phyloP scores from a whole-genome alignment of 2,113 vertebrate genomes.

The Archilochus colubris region DNA sequence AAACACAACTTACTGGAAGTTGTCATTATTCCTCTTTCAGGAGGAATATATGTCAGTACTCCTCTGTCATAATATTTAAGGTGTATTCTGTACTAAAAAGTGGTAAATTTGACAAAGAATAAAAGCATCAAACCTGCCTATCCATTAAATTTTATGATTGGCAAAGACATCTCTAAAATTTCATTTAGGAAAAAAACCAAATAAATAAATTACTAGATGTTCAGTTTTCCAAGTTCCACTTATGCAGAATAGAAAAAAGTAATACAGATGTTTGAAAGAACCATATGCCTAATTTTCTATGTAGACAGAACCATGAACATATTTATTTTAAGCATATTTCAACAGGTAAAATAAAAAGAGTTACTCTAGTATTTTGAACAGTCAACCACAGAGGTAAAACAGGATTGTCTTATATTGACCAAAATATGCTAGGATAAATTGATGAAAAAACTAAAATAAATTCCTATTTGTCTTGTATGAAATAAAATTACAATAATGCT shows the following conservation, averaged over 20 bases:
- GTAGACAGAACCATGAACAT: not conserved
- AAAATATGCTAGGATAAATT: not conserved
- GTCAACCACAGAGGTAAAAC: not conserved
- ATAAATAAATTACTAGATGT: not conserved
- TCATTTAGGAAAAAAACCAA: not conserved
- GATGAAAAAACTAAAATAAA: not conserved
- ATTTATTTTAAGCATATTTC: not conserved
- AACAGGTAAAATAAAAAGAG: not conserved
- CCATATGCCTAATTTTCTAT: not conserved
- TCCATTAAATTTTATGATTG: not conserved
- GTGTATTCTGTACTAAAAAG: not conserved
- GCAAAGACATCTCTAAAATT: not conserved
- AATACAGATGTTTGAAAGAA: not conserved
- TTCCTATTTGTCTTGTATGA: slow-evolving; percentile 13
- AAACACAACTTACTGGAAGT: slow-evolving; percentile 21
- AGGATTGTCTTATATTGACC: not conserved
- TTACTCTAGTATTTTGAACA: not conserved
- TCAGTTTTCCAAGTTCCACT: not conserved
- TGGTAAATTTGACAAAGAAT: not conserved
- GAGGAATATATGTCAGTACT: not conserved
- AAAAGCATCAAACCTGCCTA: not conserved
- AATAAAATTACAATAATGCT: slow-evolving; percentile 12
- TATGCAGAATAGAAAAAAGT: not conserved
- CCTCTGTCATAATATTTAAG: not conserved
- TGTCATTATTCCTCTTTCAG: not conserved